Percentiles rank a stretch among this genome's conserved stretches.
Conservation (phyloP, 2,113 vertebrate genomes). For the Microtus ochrogaster region DNA sequence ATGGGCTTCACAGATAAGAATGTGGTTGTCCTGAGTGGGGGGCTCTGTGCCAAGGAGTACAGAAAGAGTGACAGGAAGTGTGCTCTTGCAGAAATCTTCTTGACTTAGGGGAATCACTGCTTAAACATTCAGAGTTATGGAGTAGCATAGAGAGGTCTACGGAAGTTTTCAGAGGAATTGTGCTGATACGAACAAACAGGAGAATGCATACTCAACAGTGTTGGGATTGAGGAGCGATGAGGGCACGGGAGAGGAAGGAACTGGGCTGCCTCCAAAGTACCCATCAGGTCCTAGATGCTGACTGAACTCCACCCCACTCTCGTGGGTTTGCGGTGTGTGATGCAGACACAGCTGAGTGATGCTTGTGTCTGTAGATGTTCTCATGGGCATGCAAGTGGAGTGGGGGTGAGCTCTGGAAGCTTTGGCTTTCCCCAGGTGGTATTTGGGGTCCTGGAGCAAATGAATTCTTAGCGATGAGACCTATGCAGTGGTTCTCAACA, state of each 20-base stretch:
- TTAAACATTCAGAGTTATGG: conserved; percentile 7
- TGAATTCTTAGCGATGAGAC: background rate
- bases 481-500: background rate
- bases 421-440: background rate
- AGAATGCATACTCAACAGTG: background rate
- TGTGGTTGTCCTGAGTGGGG: background rate
- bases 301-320: background rate
- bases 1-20: background rate
- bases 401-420: background rate
- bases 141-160: background rate
- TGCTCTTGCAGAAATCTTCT: background rate
- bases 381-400: background rate
- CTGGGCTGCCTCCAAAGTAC: background rate
- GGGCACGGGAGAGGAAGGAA: background rate
- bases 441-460: background rate
- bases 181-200: background rate
- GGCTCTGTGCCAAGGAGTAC: background rate
- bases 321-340: background rate
- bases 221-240: background rate
- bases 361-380: background rate
- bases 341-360: background rate
- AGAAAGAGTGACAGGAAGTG: background rate
- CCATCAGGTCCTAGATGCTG: background rate
- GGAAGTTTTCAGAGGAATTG: background rate
- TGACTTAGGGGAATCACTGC: background rate